Conservation (phyloP, 2,888 invertebrate genomes). For the Tupiocoris notatus region DNA sequence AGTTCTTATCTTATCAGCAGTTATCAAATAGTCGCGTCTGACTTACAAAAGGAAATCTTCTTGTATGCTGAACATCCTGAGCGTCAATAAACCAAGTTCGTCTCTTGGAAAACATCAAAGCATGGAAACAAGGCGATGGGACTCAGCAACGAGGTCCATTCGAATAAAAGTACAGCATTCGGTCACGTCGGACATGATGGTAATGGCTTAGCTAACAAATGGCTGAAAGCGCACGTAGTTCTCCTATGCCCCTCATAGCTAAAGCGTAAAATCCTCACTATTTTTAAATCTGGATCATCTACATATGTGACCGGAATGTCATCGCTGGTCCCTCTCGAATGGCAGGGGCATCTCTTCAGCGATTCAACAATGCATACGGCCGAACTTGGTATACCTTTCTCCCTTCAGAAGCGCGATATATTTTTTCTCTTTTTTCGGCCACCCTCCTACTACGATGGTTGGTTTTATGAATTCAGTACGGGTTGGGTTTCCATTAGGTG, state of each 20-base stretch:
- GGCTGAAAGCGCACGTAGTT: slow-evolving; percentile 15
- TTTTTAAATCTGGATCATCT: slow-evolving; percentile 47
- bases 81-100: neutral
- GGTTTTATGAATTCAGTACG: slow-evolving; percentile 48
- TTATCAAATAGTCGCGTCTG: too few species aligned
- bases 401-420: neutral
- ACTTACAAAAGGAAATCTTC: too few species aligned
- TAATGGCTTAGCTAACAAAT: slow-evolving; percentile 16
- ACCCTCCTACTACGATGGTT: slow-evolving; percentile 42
- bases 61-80: neutral
- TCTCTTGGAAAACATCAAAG: neutral
- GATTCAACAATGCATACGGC: neutral
- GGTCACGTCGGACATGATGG: slow-evolving; percentile 29
- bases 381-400: slow-evolving; percentile 14
- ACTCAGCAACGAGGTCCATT: neutral
- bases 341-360: neutral
- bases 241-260: neutral
- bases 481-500: slow-evolving; percentile 48
- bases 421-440: slow-evolving; percentile 21
- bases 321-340: slow-evolving; percentile 13
- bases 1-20: too few species aligned
- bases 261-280: slow-evolving; percentile 22
- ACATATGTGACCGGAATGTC: slow-evolving; percentile 44
- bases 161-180: neutral
- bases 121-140: neutral